Base-by-base conservation (phyloP, 2,888 invertebrate species). In the Cacoxenus indagator region DNA sequence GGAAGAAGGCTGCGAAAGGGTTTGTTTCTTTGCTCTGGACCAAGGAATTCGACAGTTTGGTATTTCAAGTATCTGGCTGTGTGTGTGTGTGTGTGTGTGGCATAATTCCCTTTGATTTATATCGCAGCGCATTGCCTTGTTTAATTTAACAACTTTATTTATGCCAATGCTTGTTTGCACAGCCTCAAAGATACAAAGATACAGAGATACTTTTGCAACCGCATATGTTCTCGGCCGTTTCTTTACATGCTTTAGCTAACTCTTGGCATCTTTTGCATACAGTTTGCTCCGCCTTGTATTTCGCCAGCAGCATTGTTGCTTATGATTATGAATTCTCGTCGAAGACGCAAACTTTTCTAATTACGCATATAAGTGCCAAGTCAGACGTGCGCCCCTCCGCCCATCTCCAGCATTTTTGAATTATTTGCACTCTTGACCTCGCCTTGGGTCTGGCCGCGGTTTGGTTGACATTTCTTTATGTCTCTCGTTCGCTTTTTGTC, bases 81-180 rank as follows among this genome's bases (percentile, higher is more conserved):
- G 68, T 70, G 70, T 22, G 54, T 70, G 65, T 64, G 55, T 66
- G 67, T 62, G 46, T 68, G 68, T 69, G 55, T 64, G 65, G 54
- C 71, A 70, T 84, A 84, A 84, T 81, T 77, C 85, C 77, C 76
- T 84, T 84, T 84, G 84, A 84, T 84, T 84, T 84, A 84, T 84
- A 81, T 78, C 82, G 76, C 74, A 75, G 71, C 73, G 24, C 78
- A 76, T 77, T 76, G 77, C 82, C 76, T 67, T 83, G 82, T 77
- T 78, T 77, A 75, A 82, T 76, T 80, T 76, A 72, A 68, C 65
- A 65, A 57, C 64, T 54, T 70, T 73, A 68, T 71, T 72, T 65
- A 69, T 48, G 67, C 65, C 70, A 66, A 45, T 22, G 29, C 11
- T 17, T 51, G 51, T 62, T 64, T 64, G 45, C 57, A 48, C 37